A percentile compares a stretch with the other conserved stretches of the same genome.
Evolutionary conservation across 2,113 vertebrate species (phyloP).

Genomic region (Uropsilus gracilis): DNA sequence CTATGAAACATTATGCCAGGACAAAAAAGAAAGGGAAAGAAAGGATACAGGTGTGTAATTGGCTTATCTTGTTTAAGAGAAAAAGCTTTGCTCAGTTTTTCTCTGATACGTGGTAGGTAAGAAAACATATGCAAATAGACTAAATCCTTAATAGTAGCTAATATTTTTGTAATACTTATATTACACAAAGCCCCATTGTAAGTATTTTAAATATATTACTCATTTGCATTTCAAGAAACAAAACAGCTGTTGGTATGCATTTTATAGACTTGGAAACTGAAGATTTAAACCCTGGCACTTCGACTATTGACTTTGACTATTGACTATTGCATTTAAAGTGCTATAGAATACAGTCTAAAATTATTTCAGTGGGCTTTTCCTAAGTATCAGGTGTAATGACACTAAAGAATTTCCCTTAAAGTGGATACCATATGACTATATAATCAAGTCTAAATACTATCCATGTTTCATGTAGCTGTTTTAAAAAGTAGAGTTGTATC

Average conservation of each 20-base stretch:
- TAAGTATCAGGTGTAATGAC: background rate
- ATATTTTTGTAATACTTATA: background rate
- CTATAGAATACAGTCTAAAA: background rate
- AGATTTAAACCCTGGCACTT: background rate
- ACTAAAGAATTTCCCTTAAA: background rate
- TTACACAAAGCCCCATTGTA: background rate
- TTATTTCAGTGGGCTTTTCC: background rate
- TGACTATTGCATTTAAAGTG: background rate
- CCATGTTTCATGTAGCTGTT: background rate
- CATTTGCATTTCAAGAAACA: background rate
- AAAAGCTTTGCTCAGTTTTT: background rate
- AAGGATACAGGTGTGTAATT: background rate
- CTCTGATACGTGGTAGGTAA: background rate
- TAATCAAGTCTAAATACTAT: background rate
- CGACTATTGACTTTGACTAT: no score
- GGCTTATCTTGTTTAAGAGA: background rate
- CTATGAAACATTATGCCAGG: background rate
- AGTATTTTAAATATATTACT: background rate
- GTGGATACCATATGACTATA: background rate
- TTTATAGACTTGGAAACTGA: background rate
- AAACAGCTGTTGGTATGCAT: background rate
- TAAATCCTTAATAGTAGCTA: background rate
- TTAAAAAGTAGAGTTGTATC: background rate
- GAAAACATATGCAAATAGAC: background rate
- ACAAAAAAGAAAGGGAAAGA: background rate